These are phyloP conservation scores for Eudemis profundana DNA, from an alignment of 2,888 invertebrate genomes.

Conservation along the genomic window DNA sequence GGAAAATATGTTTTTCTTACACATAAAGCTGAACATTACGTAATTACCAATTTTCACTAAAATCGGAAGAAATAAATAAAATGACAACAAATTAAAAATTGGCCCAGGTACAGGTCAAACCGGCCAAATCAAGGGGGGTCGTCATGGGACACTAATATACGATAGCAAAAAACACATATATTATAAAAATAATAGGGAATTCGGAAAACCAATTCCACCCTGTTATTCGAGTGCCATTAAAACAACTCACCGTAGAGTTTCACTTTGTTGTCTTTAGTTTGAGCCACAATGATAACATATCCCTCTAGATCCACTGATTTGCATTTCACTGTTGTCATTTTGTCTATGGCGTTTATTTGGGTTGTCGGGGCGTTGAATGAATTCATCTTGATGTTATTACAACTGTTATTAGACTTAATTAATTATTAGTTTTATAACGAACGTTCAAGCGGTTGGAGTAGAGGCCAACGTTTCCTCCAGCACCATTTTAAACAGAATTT, in stretches of 20 bases:
- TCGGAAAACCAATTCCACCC: not conserved
- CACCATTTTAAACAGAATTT: constrained; percentile 79
- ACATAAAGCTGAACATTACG: too few relatives aligned
- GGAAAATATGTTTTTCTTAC: too few relatives aligned
- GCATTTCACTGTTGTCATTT: constrained; percentile 81
- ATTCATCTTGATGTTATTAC: constrained; percentile 68
- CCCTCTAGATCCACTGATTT: constrained; percentile 95
- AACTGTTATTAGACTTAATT: constrained; percentile 7
- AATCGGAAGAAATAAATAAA: too few relatives aligned
- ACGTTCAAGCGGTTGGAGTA: constrained; percentile 39
- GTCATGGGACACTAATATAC: too few relatives aligned
- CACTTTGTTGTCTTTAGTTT: constrained; percentile 97
- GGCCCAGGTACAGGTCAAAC: too few relatives aligned
- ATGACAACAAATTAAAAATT: too few relatives aligned
- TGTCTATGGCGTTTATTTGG: constrained; percentile 79
- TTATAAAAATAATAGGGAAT: not conserved
- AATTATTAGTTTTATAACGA: constrained; percentile 31
- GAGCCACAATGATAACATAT: constrained; percentile 97
- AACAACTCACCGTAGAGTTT: constrained; percentile 92
- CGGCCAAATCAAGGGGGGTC: too few relatives aligned
- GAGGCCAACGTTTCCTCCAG: constrained; percentile 78
- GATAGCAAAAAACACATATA: too few relatives aligned
- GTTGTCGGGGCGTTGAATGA: constrained; percentile 80
- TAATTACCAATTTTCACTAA: too few relatives aligned
- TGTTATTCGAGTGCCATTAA: constrained; percentile 7